phyloP scores from a whole-genome alignment of 2,888 invertebrate genomes.

The Petrolisthes manimaculis region DNA sequence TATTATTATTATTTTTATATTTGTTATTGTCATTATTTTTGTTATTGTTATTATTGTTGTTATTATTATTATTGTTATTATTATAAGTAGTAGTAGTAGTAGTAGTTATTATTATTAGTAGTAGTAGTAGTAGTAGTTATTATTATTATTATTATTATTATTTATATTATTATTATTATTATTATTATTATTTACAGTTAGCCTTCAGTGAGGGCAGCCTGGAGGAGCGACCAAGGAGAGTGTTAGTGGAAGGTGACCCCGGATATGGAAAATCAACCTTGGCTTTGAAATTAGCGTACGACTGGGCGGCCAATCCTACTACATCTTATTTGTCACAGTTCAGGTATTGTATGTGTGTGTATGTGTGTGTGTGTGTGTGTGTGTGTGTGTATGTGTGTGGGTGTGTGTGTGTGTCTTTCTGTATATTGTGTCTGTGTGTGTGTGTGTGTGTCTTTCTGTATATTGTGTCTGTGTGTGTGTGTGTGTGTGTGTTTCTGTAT shows the following conservation, averaged over 20 bases:
- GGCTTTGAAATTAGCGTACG: conserved; percentile 73
- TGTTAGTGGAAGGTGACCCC: conserved; percentile 74
- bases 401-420: too few relatives aligned
- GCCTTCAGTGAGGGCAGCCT: conserved; percentile 54
- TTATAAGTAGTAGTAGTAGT: too few relatives aligned
- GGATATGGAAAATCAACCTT: conserved; percentile 74
- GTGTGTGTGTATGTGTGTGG: background rate
- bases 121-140: too few relatives aligned
- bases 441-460: too few relatives aligned
- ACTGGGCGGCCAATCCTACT: conserved; percentile 72
- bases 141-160: too few relatives aligned
- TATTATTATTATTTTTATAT: too few relatives aligned
- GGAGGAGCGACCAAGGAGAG: conserved; percentile 67
- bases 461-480: too few relatives aligned
- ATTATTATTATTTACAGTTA: conserved; percentile 11
- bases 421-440: too few relatives aligned
- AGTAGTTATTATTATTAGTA: background rate
- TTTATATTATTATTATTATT: background rate
- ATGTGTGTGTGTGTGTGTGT: conserved; percentile 14
- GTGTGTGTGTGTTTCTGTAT: too few relatives aligned
- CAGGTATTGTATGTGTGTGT: conserved; percentile 33
- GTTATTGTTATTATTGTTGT: too few relatives aligned
- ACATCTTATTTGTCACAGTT: conserved; percentile 48
- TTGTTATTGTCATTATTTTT: too few relatives aligned
- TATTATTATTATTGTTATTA: too few relatives aligned